A percentile compares a stretch with the other conserved stretches of the same genome.
Conservation (phyloP, 2,113 vertebrate species). For the Mellivora capensis region DNA sequence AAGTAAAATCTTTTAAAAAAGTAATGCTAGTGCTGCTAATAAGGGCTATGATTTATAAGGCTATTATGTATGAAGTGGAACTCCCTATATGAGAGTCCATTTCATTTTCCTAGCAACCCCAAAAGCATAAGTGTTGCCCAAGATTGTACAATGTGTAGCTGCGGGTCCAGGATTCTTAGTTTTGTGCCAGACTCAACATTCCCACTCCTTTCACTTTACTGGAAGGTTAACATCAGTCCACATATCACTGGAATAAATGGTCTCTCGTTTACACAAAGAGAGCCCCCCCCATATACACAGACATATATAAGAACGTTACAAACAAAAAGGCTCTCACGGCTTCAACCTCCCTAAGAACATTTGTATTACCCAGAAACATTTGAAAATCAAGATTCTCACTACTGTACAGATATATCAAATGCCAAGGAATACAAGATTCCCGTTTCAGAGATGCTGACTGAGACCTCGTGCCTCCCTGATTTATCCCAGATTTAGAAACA, state of each 20-base stretch:
- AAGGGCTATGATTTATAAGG: neutral
- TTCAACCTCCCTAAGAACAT: neutral
- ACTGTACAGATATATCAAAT: neutral
- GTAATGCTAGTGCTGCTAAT: neutral
- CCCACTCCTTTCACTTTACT: neutral
- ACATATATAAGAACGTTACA: neutral
- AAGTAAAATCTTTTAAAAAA: neutral
- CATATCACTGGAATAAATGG: neutral
- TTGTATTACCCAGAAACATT: neutral
- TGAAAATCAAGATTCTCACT: neutral
- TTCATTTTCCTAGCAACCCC: neutral
- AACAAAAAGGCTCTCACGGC: neutral
- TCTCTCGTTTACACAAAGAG: neutral
- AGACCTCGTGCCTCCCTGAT: neutral
- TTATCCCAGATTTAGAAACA: constrained; percentile 1
- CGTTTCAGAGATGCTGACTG: neutral
- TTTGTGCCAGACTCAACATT: neutral
- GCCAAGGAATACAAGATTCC: neutral
- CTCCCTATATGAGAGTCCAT: neutral
- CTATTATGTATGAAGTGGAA: neutral
- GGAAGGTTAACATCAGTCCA: neutral
- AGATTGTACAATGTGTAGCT: neutral
- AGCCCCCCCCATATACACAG: fast-evolving
- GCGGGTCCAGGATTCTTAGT: neutral
- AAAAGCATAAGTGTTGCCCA: neutral